Conservation (phyloP, 2,797 vertebrate genomes). For the Tangara arthus region DNA sequence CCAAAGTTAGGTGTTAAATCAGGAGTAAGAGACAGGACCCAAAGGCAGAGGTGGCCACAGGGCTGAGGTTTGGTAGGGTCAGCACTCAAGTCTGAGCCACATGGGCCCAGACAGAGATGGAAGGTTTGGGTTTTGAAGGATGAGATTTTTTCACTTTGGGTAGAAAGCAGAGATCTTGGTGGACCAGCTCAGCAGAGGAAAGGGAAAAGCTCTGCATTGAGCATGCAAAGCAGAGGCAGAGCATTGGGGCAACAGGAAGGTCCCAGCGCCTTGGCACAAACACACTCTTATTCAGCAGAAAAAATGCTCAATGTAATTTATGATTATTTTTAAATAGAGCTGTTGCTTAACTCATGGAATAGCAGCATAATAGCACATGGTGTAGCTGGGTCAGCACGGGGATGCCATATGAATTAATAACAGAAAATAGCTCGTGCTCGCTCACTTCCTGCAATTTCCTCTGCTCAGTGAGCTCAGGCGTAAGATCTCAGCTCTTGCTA, state of each 20-base stretch:
- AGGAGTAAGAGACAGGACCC: background rate
- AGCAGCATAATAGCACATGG: background rate
- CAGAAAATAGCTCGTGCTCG: constrained; percentile 34
- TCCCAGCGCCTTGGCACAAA: constrained; percentile 9
- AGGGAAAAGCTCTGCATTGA: background rate
- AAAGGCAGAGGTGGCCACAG: background rate
- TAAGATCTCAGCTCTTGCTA: background rate
- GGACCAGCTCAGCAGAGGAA: background rate
- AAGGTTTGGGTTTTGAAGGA: background rate
- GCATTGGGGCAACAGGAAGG: background rate
- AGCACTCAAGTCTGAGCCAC: fast-evolving
- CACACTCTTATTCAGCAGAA: constrained; percentile 36
- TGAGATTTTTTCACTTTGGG: background rate
- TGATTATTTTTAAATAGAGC: constrained; percentile 37
- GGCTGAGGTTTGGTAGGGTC: background rate
- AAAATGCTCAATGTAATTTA: background rate
- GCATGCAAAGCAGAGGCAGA: background rate
- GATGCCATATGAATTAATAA: constrained; percentile 47
- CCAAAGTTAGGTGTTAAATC: background rate
- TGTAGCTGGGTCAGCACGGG: constrained; percentile 25
- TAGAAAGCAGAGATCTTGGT: background rate
- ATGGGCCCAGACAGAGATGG: fast-evolving
- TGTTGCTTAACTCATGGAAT: constrained; percentile 7
- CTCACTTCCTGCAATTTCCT: constrained; percentile 61
- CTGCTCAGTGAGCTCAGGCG: background rate